Evolutionary conservation across 2,888 invertebrate genomes (phyloP), one percentile per base, ranked within the genome.

Genomic region (Suillia variegata): DNA sequence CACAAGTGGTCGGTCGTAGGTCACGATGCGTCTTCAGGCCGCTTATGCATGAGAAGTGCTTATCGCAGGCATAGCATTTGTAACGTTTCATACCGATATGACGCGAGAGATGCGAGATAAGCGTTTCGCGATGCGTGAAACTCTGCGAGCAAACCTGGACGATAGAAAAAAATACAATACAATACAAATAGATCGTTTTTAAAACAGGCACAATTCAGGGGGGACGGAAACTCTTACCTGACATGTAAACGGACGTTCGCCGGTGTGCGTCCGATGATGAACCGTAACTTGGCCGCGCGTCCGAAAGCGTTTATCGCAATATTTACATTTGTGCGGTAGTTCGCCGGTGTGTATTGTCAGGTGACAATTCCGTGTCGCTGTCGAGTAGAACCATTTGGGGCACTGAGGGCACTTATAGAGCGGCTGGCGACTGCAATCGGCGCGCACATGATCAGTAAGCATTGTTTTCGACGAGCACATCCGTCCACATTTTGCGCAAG

Each of bases 21-120:
- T 70, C 68, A 2, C 80, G 78, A 69, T 80, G 80, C 2, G 75
- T 78, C 12, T 78, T 76, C 8, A 80, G 62, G 0, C 79, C 80
- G 50, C 80, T 79, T 12, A 80, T 78, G 48, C 79, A 80, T 2
- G 78, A 76, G 62, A 80, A 80, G 54, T 73, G 70, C 51, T 72
- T 73, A 48, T 78, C 69, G 56, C 80, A 80, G 8, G 75, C 77
- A 54, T 79, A 79, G 59, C 80, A 80, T 61, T 79, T 80, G 59
- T 80, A 80, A 13, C 80, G 77, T 56, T 80, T 80, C 80, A 80
- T 80, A 54, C 80, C 80, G 59, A 80, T 79, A 62, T 80, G 80
- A 6, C 80, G 80, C 0, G 80, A 80, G 5, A 80, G 65, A 63
- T 80, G 80, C 0, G 80, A 77, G 31, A 80, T 80, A 5, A 80